phyloP scores from a whole-genome alignment of 2,888 invertebrate genomes.

The Drosophila monieri region DNA sequence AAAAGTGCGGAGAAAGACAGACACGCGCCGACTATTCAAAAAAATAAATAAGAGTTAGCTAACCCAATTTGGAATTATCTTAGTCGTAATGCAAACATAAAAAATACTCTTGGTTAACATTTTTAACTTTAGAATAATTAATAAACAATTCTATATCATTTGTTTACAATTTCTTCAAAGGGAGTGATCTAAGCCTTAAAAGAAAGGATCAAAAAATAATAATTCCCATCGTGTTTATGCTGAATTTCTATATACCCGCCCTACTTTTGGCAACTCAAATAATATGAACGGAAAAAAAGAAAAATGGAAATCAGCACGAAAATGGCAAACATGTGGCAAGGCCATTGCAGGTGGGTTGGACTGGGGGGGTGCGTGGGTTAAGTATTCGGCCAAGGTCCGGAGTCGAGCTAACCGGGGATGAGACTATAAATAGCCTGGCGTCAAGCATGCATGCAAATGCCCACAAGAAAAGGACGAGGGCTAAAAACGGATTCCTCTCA shows the following conservation, averaged over 20 bases:
- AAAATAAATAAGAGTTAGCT: constrained; percentile 17
- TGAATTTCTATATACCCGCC: too few relatives aligned
- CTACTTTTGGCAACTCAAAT: background rate
- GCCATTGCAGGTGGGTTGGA: constrained; percentile 18
- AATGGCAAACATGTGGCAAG: constrained; percentile 49
- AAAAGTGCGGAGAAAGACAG: constrained; percentile 10
- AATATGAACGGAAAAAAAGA: background rate
- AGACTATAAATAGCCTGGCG: constrained; percentile 52
- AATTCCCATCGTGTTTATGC: background rate
- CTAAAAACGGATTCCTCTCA: constrained; percentile 45
- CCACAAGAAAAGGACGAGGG: constrained; percentile 29
- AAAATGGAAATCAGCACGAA: constrained; percentile 38
- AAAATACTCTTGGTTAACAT: constrained; percentile 1
- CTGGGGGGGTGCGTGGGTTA: background rate
- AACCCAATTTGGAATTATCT: constrained; percentile 4
- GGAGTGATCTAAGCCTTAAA: background rate
- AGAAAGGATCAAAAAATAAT: background rate
- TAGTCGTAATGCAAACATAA: background rate
- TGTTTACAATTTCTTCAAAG: background rate
- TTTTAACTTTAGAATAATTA: too few relatives aligned
- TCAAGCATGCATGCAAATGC: constrained; percentile 63
- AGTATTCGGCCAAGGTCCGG: constrained; percentile 34
- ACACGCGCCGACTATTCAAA: constrained; percentile 27
- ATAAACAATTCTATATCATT: too few relatives aligned
- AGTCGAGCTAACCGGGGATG: constrained; percentile 31